Evolutionary conservation across 2,113 vertebrate species (phyloP).

Genomic region (Phasianus colchicus): DNA sequence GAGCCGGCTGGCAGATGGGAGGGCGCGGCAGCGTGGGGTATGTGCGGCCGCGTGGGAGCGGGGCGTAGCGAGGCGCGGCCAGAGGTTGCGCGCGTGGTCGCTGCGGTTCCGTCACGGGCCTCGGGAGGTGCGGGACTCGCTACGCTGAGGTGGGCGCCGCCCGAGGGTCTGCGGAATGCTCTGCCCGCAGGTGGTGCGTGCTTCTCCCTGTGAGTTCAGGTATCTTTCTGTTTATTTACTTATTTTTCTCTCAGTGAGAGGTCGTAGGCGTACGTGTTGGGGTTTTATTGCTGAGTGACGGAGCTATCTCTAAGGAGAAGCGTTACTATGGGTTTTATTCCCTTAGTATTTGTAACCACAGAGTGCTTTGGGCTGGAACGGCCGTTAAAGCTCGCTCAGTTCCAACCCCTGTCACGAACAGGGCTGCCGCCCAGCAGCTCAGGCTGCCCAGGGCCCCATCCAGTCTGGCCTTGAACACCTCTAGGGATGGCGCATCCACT

Average conservation of each 20-base stretch:
- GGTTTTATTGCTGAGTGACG: too few relatives aligned
- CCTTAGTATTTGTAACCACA: background rate
- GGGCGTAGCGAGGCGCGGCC: too few relatives aligned
- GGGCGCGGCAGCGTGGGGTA: fast-evolving
- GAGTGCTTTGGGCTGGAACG: background rate
- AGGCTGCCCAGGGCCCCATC: background rate
- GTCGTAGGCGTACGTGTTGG: background rate
- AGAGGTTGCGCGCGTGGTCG: too few relatives aligned
- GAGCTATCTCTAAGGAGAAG: fast-evolving
- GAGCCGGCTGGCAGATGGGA: background rate
- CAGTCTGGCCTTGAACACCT: background rate
- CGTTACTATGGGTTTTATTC: fast-evolving
- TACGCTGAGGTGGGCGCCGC: too few relatives aligned
- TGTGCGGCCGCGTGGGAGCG: too few relatives aligned
- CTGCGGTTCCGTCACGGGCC: background rate
- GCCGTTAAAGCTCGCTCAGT: background rate
- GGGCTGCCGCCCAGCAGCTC: background rate
- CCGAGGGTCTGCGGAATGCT: too few relatives aligned
- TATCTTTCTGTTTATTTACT: background rate
- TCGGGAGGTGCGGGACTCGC: background rate
- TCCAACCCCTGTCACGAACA: too few relatives aligned
- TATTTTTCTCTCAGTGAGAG: background rate
- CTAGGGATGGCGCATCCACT: background rate
- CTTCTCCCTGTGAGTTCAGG: background rate
- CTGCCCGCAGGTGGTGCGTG: background rate